Conservation (phyloP, 2,888 invertebrate species). For the Cartodere bifasciata region DNA sequence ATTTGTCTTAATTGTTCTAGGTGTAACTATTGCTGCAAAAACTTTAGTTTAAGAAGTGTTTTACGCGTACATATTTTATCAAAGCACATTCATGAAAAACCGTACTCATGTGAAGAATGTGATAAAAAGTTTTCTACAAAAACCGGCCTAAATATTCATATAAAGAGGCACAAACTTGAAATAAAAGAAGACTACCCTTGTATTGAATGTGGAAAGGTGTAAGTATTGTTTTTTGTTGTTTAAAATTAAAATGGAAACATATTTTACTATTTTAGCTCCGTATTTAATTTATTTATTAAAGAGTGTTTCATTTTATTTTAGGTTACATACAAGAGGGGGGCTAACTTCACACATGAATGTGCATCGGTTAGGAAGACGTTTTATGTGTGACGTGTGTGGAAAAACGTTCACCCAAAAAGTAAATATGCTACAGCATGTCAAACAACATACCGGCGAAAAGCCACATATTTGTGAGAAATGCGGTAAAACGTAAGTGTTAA, state of each 20-base stretch:
- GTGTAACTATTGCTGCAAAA: slow-evolving; percentile 41
- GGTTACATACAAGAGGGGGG: slow-evolving; percentile 34
- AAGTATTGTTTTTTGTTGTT: slow-evolving; percentile 15
- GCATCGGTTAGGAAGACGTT: slow-evolving; percentile 31
- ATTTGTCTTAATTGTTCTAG: too few relatives aligned
- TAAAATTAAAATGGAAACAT: slow-evolving; percentile 6
- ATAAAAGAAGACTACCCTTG: slow-evolving; percentile 33
- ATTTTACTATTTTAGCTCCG: not conserved
- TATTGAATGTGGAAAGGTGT: slow-evolving; percentile 35
- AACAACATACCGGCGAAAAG: slow-evolving; percentile 37
- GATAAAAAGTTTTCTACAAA: slow-evolving; percentile 36
- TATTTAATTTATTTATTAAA: not conserved
- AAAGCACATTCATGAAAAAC: slow-evolving; percentile 36
- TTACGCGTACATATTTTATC: slow-evolving; percentile 41
- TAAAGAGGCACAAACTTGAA: slow-evolving; percentile 35
- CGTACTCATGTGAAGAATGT: slow-evolving; percentile 34
- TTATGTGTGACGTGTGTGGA: slow-evolving; percentile 45
- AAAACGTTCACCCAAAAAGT: slow-evolving; percentile 42
- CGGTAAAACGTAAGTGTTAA: slow-evolving; percentile 30
- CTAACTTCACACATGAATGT: slow-evolving; percentile 36
- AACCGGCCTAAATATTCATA: slow-evolving; percentile 37
- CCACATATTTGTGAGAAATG: slow-evolving; percentile 39
- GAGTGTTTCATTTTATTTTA: slow-evolving; percentile 12
- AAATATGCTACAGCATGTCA: slow-evolving; percentile 37
- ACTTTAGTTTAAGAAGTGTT: slow-evolving; percentile 41